These are phyloP conservation scores for Rissa tridactyla DNA, from an alignment of 2,113 vertebrate genomes.

Conservation along the genomic window DNA sequence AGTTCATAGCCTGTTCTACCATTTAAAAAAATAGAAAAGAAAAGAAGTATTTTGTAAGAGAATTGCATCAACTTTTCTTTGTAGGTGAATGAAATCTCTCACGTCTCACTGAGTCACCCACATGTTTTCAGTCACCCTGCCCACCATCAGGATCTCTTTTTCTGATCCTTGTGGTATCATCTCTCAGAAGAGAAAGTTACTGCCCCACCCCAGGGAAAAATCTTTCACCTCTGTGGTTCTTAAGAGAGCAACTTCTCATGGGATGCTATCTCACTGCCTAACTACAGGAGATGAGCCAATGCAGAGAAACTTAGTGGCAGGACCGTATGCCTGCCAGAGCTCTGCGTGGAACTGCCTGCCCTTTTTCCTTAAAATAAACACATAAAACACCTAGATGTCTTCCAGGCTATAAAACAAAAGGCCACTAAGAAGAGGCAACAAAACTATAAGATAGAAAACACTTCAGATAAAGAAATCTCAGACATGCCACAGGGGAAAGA, in stretches of 20 bases:
- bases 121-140: neutral
- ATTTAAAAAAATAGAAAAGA: neutral
- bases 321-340: neutral
- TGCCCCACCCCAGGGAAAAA: neutral
- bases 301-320: neutral
- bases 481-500: neutral
- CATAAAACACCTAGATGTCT: neutral
- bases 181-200: neutral
- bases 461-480: constrained; percentile 33
- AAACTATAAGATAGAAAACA: neutral
- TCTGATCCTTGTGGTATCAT: neutral
- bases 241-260: neutral
- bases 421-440: neutral
- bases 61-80: neutral
- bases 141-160: neutral
- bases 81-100: neutral
- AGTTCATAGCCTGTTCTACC: neutral
- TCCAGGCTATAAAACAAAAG: neutral
- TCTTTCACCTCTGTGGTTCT: neutral
- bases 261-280: neutral
- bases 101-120: neutral
- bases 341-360: neutral
- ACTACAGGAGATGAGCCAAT: neutral
- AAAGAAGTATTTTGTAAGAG: neutral
- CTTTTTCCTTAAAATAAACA: constrained; percentile 8